These are phyloP conservation scores for Cosmia trapezina DNA, from an alignment of 2,888 invertebrate species.

Conservation along the genomic window DNA sequence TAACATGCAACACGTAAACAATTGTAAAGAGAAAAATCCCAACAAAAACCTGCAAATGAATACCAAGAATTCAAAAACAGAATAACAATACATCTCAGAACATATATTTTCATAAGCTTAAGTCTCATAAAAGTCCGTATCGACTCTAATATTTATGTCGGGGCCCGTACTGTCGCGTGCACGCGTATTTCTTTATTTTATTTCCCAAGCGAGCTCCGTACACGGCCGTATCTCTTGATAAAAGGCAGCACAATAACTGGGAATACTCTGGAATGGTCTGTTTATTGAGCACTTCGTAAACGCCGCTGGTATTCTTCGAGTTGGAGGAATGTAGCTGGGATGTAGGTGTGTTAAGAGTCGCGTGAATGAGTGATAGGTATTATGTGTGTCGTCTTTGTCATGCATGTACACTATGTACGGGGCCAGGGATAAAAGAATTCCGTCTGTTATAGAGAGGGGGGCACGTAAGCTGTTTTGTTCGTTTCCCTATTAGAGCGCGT, in stretches of 20 bases:
- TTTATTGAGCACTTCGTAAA: constrained; percentile 67
- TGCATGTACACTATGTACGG: background rate
- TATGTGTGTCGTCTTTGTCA: constrained; percentile 8
- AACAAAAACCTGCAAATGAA: constrained; percentile 25
- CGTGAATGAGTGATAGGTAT: constrained; percentile 12
- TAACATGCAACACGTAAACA: constrained; percentile 14
- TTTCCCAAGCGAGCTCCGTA: constrained; percentile 63
- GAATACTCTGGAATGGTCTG: constrained; percentile 62
- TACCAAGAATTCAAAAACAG: constrained; percentile 38
- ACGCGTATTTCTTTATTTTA: constrained; percentile 67
- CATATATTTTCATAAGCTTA: constrained; percentile 77
- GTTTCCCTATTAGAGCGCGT: background rate
- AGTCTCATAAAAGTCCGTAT: constrained; percentile 71
- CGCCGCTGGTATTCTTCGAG: constrained; percentile 57
- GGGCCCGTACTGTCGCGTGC: constrained; percentile 56
- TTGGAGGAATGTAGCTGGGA: constrained; percentile 31
- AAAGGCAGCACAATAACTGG: constrained; percentile 65
- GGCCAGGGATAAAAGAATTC: background rate
- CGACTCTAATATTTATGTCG: constrained; percentile 80
- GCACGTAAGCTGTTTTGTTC: background rate
- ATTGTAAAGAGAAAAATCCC: background rate
- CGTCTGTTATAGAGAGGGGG: background rate
- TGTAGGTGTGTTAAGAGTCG: constrained; percentile 18
- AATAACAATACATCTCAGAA: constrained; percentile 52
- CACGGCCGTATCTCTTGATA: constrained; percentile 66